Conservation (phyloP, 2,797 vertebrate genomes). For the Pseudochromis fuscus region DNA sequence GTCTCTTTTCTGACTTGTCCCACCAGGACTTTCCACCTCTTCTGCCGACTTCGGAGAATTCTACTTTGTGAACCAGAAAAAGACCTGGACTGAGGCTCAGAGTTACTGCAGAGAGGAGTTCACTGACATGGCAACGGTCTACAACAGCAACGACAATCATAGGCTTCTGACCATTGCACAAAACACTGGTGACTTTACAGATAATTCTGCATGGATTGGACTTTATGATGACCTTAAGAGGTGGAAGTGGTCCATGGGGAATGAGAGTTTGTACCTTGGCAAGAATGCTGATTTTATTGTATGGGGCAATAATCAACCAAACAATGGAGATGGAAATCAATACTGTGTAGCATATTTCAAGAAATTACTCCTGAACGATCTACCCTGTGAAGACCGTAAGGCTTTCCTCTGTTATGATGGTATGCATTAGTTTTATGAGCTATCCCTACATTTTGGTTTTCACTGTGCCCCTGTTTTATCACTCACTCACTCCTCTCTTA, state of each 20-base stretch:
- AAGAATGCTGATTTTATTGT: neutral
- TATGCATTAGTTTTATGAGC: neutral
- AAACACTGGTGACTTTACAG: neutral
- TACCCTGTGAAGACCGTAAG: rapidly evolving
- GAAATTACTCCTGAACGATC: rapidly evolving
- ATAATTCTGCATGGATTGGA: conserved; percentile 3
- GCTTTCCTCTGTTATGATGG: conserved; percentile 3
- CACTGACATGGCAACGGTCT: conserved; percentile 20
- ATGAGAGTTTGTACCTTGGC: neutral
- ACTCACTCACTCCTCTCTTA: neutral
- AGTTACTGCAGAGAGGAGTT: conserved; percentile 15
- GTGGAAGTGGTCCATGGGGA: conserved; percentile 23
- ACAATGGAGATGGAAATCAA: neutral
- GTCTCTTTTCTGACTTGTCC: neutral
- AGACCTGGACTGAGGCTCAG: conserved; percentile 32
- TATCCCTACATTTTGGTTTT: neutral
- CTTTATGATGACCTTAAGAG: neutral
- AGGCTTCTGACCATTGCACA: neutral
- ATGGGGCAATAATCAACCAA: neutral
- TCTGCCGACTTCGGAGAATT: neutral
- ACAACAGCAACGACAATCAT: neutral
- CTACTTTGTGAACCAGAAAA: neutral
- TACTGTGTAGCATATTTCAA: rapidly evolving
- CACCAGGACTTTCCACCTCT: neutral
- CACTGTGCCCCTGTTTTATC: neutral